Evolutionary conservation across 2,797 vertebrate genomes (phyloP).

Genomic region (Onychomys arenicola): DNA sequence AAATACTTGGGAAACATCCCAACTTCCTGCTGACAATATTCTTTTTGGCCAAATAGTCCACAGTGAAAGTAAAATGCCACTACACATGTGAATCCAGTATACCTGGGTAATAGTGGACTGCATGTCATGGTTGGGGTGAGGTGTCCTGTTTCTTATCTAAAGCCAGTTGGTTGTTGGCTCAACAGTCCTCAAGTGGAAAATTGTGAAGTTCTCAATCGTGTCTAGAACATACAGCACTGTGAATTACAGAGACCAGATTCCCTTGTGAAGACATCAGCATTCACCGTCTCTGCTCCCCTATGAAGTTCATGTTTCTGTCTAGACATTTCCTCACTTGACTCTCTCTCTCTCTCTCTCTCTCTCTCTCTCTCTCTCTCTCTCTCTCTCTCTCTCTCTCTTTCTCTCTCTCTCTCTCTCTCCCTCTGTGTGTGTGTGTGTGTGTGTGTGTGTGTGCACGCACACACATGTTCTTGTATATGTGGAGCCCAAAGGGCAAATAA

Average conservation of each 20-base stretch:
- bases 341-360: too few species aligned
- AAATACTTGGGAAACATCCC: constrained; percentile 41
- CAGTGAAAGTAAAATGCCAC: constrained; percentile 33
- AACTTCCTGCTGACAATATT: neutral
- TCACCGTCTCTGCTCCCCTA: neutral
- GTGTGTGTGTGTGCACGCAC: too few species aligned
- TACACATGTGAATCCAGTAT: neutral
- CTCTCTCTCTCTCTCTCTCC: too few species aligned
- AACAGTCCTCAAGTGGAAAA: neutral
- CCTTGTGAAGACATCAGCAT: neutral
- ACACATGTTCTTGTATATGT: neutral
- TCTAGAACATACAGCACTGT: neutral
- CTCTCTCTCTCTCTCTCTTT: too few species aligned
- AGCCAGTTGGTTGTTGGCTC: neutral
- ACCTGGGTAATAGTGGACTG: neutral
- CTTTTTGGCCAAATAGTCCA: constrained; percentile 10
- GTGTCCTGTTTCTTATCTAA: constrained; percentile 29
- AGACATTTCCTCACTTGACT: neutral
- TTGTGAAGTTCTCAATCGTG: neutral
- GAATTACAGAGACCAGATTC: neutral
- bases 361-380: too few species aligned
- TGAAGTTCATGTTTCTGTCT: neutral
- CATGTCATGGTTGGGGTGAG: neutral
- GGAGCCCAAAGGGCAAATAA: neutral
- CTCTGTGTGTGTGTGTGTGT: too few species aligned